These are phyloP conservation scores for Pseudoatta argentina DNA, from an alignment of 1,140 invertebrate species.

Conservation along the genomic window DNA sequence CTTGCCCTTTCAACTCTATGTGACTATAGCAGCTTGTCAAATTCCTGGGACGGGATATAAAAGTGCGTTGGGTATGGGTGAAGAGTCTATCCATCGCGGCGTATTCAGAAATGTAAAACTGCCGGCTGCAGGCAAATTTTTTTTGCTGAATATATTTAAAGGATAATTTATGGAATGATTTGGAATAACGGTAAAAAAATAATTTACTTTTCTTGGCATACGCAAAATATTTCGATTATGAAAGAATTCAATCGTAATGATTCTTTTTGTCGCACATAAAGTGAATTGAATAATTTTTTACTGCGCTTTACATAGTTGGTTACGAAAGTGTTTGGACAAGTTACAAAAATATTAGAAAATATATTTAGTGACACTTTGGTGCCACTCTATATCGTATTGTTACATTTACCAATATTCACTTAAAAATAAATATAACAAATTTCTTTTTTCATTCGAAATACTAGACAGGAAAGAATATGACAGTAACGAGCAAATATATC, in stretches of 20 bases:
- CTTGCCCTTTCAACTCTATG: slow-evolving; percentile 30
- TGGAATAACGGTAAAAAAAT: neutral
- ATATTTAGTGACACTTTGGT: no score
- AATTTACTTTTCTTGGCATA: neutral
- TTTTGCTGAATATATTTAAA: neutral
- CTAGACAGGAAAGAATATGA: no score
- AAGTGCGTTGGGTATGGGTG: neutral
- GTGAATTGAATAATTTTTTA: neutral
- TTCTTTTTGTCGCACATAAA: neutral
- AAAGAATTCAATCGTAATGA: neutral
- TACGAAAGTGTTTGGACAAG: neutral
- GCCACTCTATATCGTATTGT: no score
- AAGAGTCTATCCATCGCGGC: neutral
- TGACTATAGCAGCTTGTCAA: slow-evolving; percentile 11
- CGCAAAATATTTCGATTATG: neutral
- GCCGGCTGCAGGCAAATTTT: neutral
- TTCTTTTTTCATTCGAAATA: no score
- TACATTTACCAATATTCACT: no score
- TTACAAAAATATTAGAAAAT: neutral
- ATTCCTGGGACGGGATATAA: neutral
- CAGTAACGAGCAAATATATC: no score
- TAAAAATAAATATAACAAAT: no score
- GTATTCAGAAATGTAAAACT: slow-evolving; percentile 23
- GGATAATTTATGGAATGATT: neutral
- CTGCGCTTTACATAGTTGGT: neutral